Base-by-base conservation (phyloP, 1,140 invertebrate genomes). In the Protaetia brevitarsis region DNA sequence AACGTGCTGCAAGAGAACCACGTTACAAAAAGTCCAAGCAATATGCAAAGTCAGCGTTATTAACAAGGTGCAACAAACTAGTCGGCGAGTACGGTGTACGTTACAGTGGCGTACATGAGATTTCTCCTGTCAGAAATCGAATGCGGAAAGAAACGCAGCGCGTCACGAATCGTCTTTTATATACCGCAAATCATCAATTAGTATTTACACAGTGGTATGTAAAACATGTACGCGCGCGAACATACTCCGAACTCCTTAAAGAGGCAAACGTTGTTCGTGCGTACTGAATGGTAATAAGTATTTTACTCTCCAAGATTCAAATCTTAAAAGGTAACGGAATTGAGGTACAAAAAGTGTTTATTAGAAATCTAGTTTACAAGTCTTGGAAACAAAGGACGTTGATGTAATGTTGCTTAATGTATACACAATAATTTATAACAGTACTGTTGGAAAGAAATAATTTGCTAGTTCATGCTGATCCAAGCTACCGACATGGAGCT, bases 11-110 rank as follows among this genome's bases (percentile, higher is more conserved):
- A 67, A 41, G 61, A 66, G 31, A 66, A 68, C 63, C 10, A 64
- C 64, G 60, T 62, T 66, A 72, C 68, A 74, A 74, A 73, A 72
- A 74, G 68, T 62, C 69, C 57, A 61, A 69, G 61, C 63, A 74
- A 75, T 76, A 75, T 76, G 75, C 75, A 75, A 75, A 76, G 75
- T 76, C 75, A 76, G 74, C 75, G 69, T 75, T 76, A 75, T 76
- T 76, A 76, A 76, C 75, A 75, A 76, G 75, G 73, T 75, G 73
- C 73, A 74, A 75, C 73, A 73, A 73, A 74, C 74, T 72, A 72
- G 70, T 72, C 65, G 67, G 66, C 29, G 36, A n/a, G 31, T 64
- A 59, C 62, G 13, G 66, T 65, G 27, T 51, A 51, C 26, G 11
- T 51, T 37, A 67, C 71, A 70, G 67, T 66, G 70, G 67, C 66